phyloP scores from a whole-genome alignment of 1,140 invertebrate species.

The Temnothorax longispinosus region DNA sequence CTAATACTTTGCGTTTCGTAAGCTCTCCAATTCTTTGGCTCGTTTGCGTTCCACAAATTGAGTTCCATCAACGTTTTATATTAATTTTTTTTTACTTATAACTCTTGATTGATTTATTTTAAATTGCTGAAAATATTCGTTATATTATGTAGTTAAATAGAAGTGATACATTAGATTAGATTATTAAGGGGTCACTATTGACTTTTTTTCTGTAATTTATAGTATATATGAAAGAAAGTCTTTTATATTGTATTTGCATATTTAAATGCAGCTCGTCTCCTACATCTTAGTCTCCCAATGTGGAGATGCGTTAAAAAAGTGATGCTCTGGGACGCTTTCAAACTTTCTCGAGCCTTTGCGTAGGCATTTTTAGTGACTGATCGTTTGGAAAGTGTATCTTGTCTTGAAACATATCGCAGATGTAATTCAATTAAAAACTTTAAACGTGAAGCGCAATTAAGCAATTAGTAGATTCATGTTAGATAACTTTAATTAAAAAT shows the following conservation, averaged over 20 bases:
- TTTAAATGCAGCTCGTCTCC: neutral
- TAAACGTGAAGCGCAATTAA: neutral
- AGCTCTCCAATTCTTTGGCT: neutral
- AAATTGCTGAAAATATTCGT: neutral
- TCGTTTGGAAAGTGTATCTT: slow-evolving; percentile 23
- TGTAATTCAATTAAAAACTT: neutral
- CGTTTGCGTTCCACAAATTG: neutral
- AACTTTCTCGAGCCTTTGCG: slow-evolving; percentile 43
- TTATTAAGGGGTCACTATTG: neutral
- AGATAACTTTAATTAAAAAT: neutral
- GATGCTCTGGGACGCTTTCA: slow-evolving; percentile 15
- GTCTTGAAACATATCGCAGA: neutral
- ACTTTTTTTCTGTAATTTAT: neutral
- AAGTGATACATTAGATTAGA: neutral
- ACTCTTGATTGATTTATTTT: neutral
- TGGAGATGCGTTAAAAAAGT: neutral
- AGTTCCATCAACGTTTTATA: neutral
- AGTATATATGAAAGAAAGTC: neutral
- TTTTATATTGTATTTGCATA: neutral
- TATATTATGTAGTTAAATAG: neutral
- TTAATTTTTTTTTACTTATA: neutral
- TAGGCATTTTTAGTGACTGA: slow-evolving; percentile 24
- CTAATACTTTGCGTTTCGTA: neutral
- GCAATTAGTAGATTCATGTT: neutral
- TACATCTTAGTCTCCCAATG: neutral